phyloP scores from a whole-genome alignment of 2,797 vertebrate species.

The Rousettus madagascariensis region DNA sequence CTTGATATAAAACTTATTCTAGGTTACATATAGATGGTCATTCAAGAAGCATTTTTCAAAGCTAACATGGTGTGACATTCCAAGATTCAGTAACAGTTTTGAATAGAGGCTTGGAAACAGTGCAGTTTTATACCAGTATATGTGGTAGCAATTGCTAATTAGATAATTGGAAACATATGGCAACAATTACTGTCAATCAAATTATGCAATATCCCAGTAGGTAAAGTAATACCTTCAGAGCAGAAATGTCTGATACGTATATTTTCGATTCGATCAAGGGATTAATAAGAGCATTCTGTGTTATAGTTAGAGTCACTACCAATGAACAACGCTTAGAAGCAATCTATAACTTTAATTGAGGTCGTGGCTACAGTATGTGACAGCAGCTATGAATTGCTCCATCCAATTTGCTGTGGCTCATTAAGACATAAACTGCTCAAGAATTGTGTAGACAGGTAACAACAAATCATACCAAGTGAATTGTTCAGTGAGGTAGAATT shows the following conservation, averaged over 20 bases:
- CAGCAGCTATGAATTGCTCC: slow-evolving; percentile 54
- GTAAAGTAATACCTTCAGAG: not conserved
- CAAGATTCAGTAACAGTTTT: slow-evolving; percentile 24
- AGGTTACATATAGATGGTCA: not conserved
- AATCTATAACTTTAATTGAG: slow-evolving; percentile 57
- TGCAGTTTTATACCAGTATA: slow-evolving; percentile 12
- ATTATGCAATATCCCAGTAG: slow-evolving; percentile 13
- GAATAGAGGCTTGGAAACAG: not conserved
- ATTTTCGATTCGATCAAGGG: slow-evolving; percentile 9
- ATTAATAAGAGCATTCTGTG: slow-evolving; percentile 29
- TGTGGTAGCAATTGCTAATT: slow-evolving; percentile 56
- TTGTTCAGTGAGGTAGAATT: slow-evolving; percentile 37
- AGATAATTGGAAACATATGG: slow-evolving; percentile 58
- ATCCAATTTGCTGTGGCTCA: slow-evolving; percentile 62
- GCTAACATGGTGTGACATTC: not conserved
- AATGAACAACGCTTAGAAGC: slow-evolving; percentile 36
- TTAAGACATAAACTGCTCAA: slow-evolving; percentile 59
- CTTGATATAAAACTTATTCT: not conserved
- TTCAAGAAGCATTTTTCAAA: slow-evolving; percentile 22
- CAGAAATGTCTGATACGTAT: not conserved
- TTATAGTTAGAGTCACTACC: not conserved
- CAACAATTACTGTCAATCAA: slow-evolving; percentile 70
- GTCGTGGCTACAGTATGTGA: slow-evolving; percentile 12
- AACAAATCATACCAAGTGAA: slow-evolving; percentile 56
- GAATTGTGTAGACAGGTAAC: slow-evolving; percentile 44